Evolutionary conservation across 2,888 invertebrate genomes (phyloP).

Genomic region (Meandrusa payeni): DNA sequence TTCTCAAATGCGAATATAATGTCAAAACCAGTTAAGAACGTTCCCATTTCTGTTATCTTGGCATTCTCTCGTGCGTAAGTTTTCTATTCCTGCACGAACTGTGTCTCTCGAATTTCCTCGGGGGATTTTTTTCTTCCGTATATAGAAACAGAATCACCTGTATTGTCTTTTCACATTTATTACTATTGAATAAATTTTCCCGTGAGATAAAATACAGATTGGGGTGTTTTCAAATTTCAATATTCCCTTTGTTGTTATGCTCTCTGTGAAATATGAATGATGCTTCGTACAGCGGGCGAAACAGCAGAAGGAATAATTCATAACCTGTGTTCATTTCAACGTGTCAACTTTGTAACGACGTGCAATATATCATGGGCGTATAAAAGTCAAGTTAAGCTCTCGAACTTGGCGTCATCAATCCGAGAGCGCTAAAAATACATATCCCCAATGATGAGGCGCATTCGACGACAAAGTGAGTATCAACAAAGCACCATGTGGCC

Average conservation of each 20-base stretch:
- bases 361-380: slow-evolving; percentile 25
- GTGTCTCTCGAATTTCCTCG: slow-evolving; percentile 53
- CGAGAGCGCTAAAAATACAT: slow-evolving; percentile 60
- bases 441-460: slow-evolving; percentile 68
- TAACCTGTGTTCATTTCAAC: slow-evolving; percentile 49
- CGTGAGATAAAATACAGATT: slow-evolving; percentile 54
- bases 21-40: slow-evolving; percentile 68
- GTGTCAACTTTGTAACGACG: slow-evolving; percentile 40
- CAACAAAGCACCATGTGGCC: slow-evolving; percentile 70
- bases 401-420: slow-evolving; percentile 63
- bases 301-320: slow-evolving; percentile 46
- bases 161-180: slow-evolving; percentile 54
- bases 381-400: slow-evolving; percentile 61
- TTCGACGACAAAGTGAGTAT: slow-evolving; percentile 75
- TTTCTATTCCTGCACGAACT: slow-evolving; percentile 39
- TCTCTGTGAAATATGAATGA: slow-evolving; percentile 37
- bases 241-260: slow-evolving; percentile 38
- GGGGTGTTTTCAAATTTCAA: slow-evolving; percentile 43
- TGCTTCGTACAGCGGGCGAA: slow-evolving; percentile 30
- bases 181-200: slow-evolving; percentile 57
- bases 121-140: slow-evolving; percentile 52
- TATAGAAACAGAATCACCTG: slow-evolving; percentile 51
- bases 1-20: slow-evolving; percentile 77
- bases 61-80: slow-evolving; percentile 47
- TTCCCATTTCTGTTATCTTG: slow-evolving; percentile 60